A percentile compares a stretch with the other conserved stretches of the same genome.
phyloP scores from a whole-genome alignment of 1,140 invertebrate species.

The Drosophila miranda region DNA sequence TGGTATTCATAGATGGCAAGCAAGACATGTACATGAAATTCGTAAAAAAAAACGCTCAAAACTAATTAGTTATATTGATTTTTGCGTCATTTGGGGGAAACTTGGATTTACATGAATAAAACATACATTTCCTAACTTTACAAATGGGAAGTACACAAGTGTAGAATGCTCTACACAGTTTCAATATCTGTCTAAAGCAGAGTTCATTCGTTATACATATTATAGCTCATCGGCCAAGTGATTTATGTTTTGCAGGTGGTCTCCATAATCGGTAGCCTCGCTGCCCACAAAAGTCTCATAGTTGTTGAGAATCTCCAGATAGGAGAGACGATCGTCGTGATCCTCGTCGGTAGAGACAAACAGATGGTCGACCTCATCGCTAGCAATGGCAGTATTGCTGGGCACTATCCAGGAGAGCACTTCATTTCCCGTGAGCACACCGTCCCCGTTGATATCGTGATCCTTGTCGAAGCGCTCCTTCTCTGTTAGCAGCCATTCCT shows the following conservation, averaged over 20 bases:
- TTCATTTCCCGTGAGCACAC: slow-evolving; percentile 90
- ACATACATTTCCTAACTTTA: slow-evolving; percentile 63
- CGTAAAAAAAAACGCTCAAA: slow-evolving; percentile 31
- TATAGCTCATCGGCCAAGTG: slow-evolving; percentile 93
- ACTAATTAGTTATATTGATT: slow-evolving; percentile 39
- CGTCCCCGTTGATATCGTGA: slow-evolving; percentile 94
- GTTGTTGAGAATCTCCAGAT: slow-evolving; percentile 93
- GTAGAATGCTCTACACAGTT: slow-evolving; percentile 54
- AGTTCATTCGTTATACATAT: slow-evolving; percentile 9
- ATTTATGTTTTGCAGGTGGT: slow-evolving; percentile 90
- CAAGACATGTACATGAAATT: slow-evolving; percentile 14
- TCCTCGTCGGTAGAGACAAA: slow-evolving; percentile 95
- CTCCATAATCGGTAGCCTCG: slow-evolving; percentile 97
- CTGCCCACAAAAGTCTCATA: slow-evolving; percentile 97
- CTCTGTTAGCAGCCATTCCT: slow-evolving; percentile 92
- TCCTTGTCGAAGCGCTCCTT: slow-evolving; percentile 96
- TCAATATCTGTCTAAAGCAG: slow-evolving; percentile 29
- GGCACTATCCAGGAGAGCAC: slow-evolving; percentile 95
- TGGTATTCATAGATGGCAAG: slow-evolving; percentile 22
- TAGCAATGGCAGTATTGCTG: slow-evolving; percentile 94
- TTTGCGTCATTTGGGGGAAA: slow-evolving; percentile 26
- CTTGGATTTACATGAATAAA: slow-evolving; percentile 61
- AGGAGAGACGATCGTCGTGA: slow-evolving; percentile 91
- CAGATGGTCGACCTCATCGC: slow-evolving; percentile 95
- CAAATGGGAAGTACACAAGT: slow-evolving; percentile 26